A percentile compares a stretch with the other conserved stretches of the same genome.
Evolutionary conservation across 2,113 vertebrate genomes (phyloP).

Genomic region (Vidua chalybeata): DNA sequence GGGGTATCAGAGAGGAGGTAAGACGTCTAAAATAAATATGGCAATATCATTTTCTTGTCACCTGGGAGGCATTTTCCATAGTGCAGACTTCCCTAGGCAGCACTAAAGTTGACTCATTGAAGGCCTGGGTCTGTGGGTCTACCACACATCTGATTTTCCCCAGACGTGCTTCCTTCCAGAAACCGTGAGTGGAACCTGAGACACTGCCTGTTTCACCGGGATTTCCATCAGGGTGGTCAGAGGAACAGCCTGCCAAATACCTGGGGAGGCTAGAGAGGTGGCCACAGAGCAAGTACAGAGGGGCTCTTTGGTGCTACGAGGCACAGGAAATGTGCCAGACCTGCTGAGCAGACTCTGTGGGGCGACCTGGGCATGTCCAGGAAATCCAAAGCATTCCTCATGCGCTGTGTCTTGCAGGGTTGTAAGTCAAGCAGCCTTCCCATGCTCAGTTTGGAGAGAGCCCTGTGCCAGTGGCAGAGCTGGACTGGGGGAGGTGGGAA

Average conservation of each 20-base stretch:
- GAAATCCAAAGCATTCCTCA: slow-evolving; percentile 3
- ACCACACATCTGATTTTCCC: slow-evolving; percentile 24
- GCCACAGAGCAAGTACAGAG: not conserved
- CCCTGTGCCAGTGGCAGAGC: not conserved
- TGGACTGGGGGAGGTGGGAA: not conserved
- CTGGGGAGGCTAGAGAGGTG: not conserved
- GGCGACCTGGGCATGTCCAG: not conserved
- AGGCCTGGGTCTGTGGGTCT: not conserved
- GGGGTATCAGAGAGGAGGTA: not conserved
- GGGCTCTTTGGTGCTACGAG: not conserved
- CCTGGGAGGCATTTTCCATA: slow-evolving; percentile 6
- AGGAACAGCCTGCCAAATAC: not conserved
- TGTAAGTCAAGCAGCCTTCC: not conserved
- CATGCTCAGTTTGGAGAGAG: not conserved
- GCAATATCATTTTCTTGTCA: not conserved
- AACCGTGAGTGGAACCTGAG: slow-evolving; percentile 20
- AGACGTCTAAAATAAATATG: not conserved
- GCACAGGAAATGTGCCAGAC: not conserved
- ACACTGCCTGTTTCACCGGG: not conserved
- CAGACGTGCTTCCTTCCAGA: slow-evolving; percentile 36
- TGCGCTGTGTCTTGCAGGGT: not conserved
- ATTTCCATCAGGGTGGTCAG: slow-evolving; percentile 40
- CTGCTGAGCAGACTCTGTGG: not conserved
- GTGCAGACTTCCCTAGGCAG: not conserved
- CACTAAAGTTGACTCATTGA: slow-evolving; percentile 35